Percentiles rank a stretch among this genome's conserved stretches.
phyloP scores from a whole-genome alignment of 2,113 vertebrate species.

The Lipophrys pholis region DNA sequence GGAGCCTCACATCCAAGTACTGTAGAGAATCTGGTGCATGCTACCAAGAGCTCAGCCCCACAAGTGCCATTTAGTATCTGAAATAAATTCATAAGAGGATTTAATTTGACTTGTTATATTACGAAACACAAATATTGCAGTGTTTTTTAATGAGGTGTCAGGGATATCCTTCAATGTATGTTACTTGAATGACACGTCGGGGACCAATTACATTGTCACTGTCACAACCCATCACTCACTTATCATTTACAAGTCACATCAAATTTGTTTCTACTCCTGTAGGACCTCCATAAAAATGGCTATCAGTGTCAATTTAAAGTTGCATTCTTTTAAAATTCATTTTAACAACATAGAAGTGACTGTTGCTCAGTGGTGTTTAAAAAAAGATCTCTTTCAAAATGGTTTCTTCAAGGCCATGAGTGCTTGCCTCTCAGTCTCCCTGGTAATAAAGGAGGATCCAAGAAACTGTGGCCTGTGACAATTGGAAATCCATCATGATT shows the following conservation, averaged over 20 bases:
- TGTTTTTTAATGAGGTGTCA: slow-evolving; percentile 58
- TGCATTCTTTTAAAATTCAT: slow-evolving; percentile 20
- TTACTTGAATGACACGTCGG: slow-evolving; percentile 49
- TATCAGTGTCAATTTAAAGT: slow-evolving; percentile 26
- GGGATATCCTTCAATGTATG: slow-evolving; percentile 49
- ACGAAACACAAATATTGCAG: slow-evolving; percentile 55
- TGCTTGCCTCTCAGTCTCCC: slow-evolving; percentile 65
- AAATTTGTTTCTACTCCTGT: slow-evolving; percentile 39
- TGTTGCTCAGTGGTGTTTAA: slow-evolving; percentile 2
- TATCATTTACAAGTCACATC: slow-evolving; percentile 49
- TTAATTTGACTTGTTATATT: slow-evolving; percentile 52
- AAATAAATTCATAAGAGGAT: slow-evolving; percentile 49
- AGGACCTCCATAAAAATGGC: slow-evolving; percentile 32
- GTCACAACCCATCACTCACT: slow-evolving; percentile 65
- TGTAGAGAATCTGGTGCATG: slow-evolving; percentile 10
- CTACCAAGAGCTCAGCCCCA: neutral
- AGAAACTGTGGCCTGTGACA: slow-evolving; percentile 62
- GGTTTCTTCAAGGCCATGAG: slow-evolving; percentile 43
- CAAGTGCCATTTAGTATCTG: slow-evolving; percentile 40
- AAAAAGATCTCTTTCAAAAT: slow-evolving; percentile 25
- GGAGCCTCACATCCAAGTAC: slow-evolving; percentile 31
- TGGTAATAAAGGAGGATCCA: slow-evolving; percentile 63
- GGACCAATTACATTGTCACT: slow-evolving; percentile 68
- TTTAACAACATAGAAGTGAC: no score
- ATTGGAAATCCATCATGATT: slow-evolving; percentile 78